Evolutionary conservation across 2,113 vertebrate species (phyloP).

Genomic region (Illadopsis cleaveri): DNA sequence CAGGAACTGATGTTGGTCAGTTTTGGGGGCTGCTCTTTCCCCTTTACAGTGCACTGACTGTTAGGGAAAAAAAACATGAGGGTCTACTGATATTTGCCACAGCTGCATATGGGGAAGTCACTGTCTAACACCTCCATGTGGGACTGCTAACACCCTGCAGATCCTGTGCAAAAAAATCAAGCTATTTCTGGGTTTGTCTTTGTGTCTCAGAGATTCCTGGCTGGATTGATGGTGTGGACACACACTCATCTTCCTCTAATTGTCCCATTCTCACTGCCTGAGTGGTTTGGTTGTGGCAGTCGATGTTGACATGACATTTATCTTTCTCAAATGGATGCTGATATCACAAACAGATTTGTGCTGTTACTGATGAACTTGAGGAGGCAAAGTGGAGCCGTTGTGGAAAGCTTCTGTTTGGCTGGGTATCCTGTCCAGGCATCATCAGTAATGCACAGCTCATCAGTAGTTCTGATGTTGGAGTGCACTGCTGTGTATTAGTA

Average conservation of each 20-base stretch:
- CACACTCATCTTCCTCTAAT: background rate
- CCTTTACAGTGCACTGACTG: background rate
- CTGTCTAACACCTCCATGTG: background rate
- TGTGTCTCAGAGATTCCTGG: background rate
- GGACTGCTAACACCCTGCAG: constrained; percentile 1
- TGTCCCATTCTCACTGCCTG: background rate
- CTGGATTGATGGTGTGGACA: background rate
- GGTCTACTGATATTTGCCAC: background rate
- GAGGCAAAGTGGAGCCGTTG: background rate
- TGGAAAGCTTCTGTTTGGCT: constrained; percentile 9
- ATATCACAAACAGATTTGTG: constrained; percentile 3
- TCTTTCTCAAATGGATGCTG: constrained; percentile 3
- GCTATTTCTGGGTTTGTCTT: background rate
- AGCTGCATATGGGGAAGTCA: background rate
- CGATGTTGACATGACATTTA: background rate
- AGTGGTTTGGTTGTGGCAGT: background rate
- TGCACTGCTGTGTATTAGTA: background rate
- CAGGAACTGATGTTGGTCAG: background rate
- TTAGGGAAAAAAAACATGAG: rapidly evolving
- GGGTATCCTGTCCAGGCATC: background rate
- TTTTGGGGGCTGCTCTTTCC: background rate
- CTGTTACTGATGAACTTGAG: background rate
- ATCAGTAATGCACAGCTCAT: background rate
- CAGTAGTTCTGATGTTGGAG: background rate
- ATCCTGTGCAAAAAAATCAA: background rate